phyloP scores from a whole-genome alignment of 2,113 vertebrate genomes.

The Cynoglossus semilaevis region DNA sequence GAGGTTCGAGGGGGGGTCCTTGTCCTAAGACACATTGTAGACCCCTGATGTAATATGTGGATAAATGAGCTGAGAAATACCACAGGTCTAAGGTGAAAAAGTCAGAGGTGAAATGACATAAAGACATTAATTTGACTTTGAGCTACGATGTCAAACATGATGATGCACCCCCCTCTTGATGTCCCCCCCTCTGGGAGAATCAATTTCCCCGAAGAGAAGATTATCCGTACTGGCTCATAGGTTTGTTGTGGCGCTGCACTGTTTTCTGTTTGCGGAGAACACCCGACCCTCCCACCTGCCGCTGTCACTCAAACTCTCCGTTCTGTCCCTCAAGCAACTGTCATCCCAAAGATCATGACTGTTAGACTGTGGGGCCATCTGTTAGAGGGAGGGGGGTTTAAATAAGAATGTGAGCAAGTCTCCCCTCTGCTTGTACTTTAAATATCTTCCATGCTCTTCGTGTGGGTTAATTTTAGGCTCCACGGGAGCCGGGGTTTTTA shows the following conservation, averaged over 20 bases:
- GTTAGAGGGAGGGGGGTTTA: conserved; percentile 78
- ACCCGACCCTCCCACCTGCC: conserved; percentile 54
- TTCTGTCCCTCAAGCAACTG: conserved; percentile 69
- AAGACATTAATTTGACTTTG: too few relatives aligned
- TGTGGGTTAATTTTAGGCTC: conserved; percentile 87
- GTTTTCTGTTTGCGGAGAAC: conserved; percentile 27
- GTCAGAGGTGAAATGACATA: too few relatives aligned
- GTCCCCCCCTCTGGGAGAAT: not conserved
- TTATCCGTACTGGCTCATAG: conserved; percentile 3
- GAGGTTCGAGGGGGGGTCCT: too few relatives aligned
- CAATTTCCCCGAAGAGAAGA: conserved; percentile 4
- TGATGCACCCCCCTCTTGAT: not conserved
- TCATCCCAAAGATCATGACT: conserved; percentile 84
- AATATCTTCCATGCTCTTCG: conserved; percentile 83
- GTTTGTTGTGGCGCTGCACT: conserved; percentile 35
- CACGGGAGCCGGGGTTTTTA: conserved; percentile 48
- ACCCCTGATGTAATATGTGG: too few relatives aligned
- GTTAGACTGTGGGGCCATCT: conserved; percentile 81
- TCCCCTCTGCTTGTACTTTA: conserved; percentile 71
- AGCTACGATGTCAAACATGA: too few relatives aligned
- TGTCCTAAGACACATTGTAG: too few relatives aligned
- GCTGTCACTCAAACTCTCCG: conserved; percentile 43
- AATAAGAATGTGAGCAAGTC: conserved; percentile 70
- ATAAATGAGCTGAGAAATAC: too few relatives aligned
- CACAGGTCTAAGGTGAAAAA: too few relatives aligned